Evolutionary conservation across 2,888 invertebrate genomes (phyloP).

Genomic region (Spisula subtruncata): DNA sequence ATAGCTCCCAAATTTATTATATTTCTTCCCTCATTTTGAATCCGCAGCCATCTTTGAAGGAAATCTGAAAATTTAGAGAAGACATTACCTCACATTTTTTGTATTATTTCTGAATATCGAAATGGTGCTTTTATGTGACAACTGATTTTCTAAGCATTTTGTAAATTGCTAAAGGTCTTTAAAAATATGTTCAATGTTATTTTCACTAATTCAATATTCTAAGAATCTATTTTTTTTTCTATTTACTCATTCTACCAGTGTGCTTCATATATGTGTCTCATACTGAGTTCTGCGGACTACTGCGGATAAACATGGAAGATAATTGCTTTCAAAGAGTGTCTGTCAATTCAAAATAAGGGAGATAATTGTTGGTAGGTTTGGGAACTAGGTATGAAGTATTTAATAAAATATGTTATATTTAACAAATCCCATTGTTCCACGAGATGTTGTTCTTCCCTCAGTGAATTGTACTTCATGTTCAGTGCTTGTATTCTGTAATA

Average conservation of each 20-base stretch:
- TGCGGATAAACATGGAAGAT: background rate
- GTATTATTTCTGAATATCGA: too few species aligned
- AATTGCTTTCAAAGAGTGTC: background rate
- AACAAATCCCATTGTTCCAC: background rate
- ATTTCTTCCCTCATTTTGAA: too few species aligned
- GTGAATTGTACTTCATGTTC: background rate
- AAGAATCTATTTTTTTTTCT: too few species aligned
- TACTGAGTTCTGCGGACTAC: background rate
- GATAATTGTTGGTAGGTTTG: background rate
- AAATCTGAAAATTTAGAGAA: too few species aligned
- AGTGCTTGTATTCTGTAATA: background rate
- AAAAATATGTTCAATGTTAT: too few species aligned
- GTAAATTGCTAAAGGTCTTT: too few species aligned
- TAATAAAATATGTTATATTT: background rate
- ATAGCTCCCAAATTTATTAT: too few species aligned
- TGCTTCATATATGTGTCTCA: background rate
- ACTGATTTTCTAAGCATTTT: too few species aligned
- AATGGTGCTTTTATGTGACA: too few species aligned
- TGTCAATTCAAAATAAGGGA: background rate
- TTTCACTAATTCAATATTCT: too few species aligned
- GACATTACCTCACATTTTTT: too few species aligned
- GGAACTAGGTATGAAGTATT: background rate
- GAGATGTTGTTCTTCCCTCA: background rate
- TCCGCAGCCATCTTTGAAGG: too few species aligned
- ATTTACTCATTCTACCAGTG: background rate